Evolutionary conservation across 2,888 invertebrate species (phyloP).

Genomic region (Gari tellinella): DNA sequence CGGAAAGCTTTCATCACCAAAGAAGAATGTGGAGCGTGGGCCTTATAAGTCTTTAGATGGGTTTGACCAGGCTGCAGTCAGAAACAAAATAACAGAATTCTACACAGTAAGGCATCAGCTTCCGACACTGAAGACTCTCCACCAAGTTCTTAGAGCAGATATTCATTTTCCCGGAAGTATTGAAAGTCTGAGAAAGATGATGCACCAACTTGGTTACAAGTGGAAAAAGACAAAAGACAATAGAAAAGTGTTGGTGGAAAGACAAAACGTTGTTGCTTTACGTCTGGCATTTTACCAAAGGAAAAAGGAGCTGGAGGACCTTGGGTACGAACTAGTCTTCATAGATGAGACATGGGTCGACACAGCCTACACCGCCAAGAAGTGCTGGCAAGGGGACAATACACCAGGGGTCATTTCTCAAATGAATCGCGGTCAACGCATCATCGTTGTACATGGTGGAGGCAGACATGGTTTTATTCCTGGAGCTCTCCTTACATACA

Average conservation of each 20-base stretch:
- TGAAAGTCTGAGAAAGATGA: no score
- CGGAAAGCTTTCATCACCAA: no score
- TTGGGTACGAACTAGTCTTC: conserved; percentile 15
- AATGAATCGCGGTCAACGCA: conserved; percentile 8
- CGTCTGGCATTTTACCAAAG: conserved; percentile 9
- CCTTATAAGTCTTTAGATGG: no score
- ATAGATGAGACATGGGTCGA: conserved; percentile 42
- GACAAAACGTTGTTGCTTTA: conserved; percentile 2
- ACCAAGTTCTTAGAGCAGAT: no score
- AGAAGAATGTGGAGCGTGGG: no score
- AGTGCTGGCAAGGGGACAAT: conserved; percentile 26
- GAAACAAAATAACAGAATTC: no score
- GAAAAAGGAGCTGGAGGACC: conserved; percentile 14
- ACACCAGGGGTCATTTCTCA: conserved; percentile 4
- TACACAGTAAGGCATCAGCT: no score
- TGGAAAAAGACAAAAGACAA: conserved; percentile 14
- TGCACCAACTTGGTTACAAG: no score
- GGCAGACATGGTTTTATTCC: conserved; percentile 12
- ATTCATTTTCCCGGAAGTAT: no score
- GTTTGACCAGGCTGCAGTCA: no score
- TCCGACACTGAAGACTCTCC: no score
- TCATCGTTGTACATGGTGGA: conserved; percentile 33
- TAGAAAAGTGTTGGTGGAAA: conserved; percentile 25
- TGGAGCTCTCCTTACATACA: conserved; percentile 7
- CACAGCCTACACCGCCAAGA: conserved; percentile 2